Evolutionary conservation across 2,797 vertebrate species (phyloP), one percentile per base, ranked within the genome.

Genomic region (Xenentodon cancila): DNA sequence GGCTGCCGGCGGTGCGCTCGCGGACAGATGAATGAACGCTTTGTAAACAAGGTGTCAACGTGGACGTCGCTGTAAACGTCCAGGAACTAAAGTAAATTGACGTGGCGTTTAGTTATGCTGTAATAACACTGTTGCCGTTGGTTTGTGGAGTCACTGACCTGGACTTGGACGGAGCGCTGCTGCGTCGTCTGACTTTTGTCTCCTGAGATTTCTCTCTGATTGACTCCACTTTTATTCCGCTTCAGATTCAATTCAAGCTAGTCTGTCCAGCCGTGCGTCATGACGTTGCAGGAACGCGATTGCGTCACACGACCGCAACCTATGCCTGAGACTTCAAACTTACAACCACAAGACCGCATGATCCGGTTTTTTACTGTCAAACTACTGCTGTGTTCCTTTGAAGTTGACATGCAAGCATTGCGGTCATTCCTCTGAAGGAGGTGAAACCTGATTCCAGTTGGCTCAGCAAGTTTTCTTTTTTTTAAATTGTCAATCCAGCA

Each of bases 1-100:
- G n/a, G n/a, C n/a, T 17, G 40, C 16, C n/a, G 21, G 8, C 45
- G n/a, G n/a, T 20, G 27, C 21, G 6, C 5, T 7, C 2, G 5
- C 8, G 3, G 0, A 18, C 19, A 7, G 0, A 61, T 91, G 77
- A 89, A 91, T 90, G 86, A 42, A 43, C 21, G 1, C 69, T 48
- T 91, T 91, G 87, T 91, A 80, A 89, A 87, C 80, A 89, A 68
- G 40, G 21, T 71, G 80, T 69, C 76, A 88, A 89, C 86, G 87
- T 91, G 85, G 82, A 84, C 72, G 21, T n/a, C 34, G 0, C 44
- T 0, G 32, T 17, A 52, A 70, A 58, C 52, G 57, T 56, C 22
- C 0, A 13, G 0, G 19, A 13, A 4, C n/a, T 25, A 0, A 7
- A 19, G 13, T 30, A 0, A 34, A n/a, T 1, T 2, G 17, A 40